Percentiles rank a stretch among this genome's conserved stretches.
phyloP scores from a whole-genome alignment of 2,888 invertebrate genomes.

The Drosophila subsilvestris region DNA sequence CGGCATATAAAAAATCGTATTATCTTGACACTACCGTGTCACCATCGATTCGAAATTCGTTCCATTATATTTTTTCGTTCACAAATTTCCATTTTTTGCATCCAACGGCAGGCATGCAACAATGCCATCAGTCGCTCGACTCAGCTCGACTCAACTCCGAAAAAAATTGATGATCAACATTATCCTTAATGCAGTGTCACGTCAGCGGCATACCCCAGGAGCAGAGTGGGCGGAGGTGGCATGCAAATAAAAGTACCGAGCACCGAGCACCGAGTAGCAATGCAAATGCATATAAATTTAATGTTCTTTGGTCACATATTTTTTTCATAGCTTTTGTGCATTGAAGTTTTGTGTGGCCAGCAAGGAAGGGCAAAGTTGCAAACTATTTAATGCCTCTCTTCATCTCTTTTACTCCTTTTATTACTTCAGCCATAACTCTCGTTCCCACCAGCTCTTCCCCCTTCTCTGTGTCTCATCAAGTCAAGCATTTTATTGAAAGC shows the following conservation, averaged over 20 bases:
- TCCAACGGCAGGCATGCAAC: neutral
- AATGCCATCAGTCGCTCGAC: neutral
- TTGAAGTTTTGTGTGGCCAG: neutral
- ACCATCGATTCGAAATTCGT: neutral
- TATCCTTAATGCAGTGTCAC: constrained; percentile 11
- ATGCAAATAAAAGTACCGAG: neutral
- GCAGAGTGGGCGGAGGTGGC: neutral
- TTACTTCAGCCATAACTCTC: constrained; percentile 1
- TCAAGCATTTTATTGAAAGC: constrained; percentile 46
- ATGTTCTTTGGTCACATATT: constrained; percentile 9
- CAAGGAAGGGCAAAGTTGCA: neutral
- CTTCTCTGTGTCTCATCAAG: constrained; percentile 16
- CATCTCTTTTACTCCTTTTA: constrained; percentile 5
- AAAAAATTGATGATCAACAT: constrained; percentile 20
- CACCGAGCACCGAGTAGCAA: neutral
- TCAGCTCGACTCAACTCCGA: no score
- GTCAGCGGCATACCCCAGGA: neutral
- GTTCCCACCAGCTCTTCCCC: neutral
- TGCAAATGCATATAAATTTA: constrained; percentile 17
- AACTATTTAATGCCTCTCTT: constrained; percentile 6
- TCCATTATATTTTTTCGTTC: neutral
- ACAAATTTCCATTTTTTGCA: neutral
- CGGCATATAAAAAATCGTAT: neutral
- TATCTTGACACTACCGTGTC: neutral
- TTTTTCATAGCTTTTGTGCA: constrained; percentile 2